Conservation (phyloP, 2,113 vertebrate species). For the Megalops atlanticus region DNA sequence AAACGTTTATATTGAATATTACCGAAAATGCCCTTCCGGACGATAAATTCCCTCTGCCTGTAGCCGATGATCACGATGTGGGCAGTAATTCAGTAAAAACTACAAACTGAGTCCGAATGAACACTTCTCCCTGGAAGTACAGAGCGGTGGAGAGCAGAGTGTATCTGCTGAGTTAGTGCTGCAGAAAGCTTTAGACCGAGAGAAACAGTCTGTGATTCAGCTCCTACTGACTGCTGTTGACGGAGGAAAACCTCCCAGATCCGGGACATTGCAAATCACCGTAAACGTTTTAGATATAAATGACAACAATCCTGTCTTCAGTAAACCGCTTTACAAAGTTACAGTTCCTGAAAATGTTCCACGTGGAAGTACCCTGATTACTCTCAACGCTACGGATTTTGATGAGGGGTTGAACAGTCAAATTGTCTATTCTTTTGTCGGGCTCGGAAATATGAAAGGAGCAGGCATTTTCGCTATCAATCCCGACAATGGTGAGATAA, state of each 20-base stretch:
- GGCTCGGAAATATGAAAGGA: neutral
- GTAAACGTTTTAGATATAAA: conserved; percentile 66
- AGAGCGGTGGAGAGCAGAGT: conserved; percentile 2
- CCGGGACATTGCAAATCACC: conserved; percentile 66
- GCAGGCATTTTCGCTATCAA: neutral
- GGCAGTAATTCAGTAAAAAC: conserved; percentile 17
- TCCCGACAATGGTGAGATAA: neutral
- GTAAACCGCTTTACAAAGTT: neutral
- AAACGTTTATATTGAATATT: neutral
- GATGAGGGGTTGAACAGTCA: conserved; percentile 19
- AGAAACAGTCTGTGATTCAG: conserved; percentile 15
- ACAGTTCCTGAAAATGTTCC: neutral
- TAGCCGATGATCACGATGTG: conserved; percentile 24
- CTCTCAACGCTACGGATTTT: conserved; percentile 1
- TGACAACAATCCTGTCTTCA: conserved; percentile 16
- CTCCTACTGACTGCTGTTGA: conserved; percentile 26
- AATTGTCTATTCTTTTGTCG: conserved; percentile 3
- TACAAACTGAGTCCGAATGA: conserved; percentile 19
- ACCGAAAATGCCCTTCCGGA: neutral
- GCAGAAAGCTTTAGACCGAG: conserved; percentile 28
- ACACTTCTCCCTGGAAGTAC: conserved; percentile 8
- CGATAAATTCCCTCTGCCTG: conserved; percentile 6
- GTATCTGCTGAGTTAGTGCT: conserved; percentile 24
- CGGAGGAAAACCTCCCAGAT: conserved; percentile 53
- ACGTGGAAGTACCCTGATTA: neutral